phyloP scores from a whole-genome alignment of 2,113 vertebrate genomes.

The Perca schrenkii region DNA sequence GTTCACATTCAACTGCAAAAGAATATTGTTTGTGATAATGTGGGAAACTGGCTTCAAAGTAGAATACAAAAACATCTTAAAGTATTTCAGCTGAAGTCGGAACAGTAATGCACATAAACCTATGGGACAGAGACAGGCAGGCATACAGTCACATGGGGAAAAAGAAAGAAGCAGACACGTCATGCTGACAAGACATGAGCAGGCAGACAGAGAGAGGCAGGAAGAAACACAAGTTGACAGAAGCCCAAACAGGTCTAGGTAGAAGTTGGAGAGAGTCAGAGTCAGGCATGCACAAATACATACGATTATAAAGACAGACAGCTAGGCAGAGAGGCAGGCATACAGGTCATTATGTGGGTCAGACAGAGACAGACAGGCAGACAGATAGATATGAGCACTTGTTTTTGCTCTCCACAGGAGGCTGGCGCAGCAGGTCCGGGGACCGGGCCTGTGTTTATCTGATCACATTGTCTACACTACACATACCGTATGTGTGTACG shows the following conservation, averaged over 20 bases:
- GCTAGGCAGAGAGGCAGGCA: slow-evolving; percentile 13
- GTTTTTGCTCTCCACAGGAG: slow-evolving; percentile 71
- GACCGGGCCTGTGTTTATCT: slow-evolving; percentile 1
- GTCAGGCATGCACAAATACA: slow-evolving; percentile 18
- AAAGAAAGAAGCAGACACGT: neutral
- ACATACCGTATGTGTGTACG: neutral
- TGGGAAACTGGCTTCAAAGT: slow-evolving; percentile 16
- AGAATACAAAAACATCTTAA: slow-evolving; percentile 2
- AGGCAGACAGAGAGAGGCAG: slow-evolving; percentile 14
- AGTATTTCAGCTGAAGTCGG: slow-evolving; percentile 7
- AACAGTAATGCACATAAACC: slow-evolving; percentile 21
- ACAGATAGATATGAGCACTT: slow-evolving; percentile 57
- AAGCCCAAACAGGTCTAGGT: slow-evolving; percentile 47
- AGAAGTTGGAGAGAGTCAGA: slow-evolving; percentile 44
- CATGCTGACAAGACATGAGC: slow-evolving; percentile 4
- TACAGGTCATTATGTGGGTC: slow-evolving; percentile 49
- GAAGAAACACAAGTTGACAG: slow-evolving; percentile 34
- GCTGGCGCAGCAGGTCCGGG: slow-evolving; percentile 48
- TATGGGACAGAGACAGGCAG: neutral
- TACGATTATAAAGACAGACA: slow-evolving; percentile 41
- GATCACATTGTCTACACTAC: slow-evolving; percentile 10
- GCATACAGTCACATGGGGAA: neutral
- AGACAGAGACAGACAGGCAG: slow-evolving; percentile 38
- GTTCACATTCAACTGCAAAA: slow-evolving; percentile 9
- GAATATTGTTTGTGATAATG: neutral